Percentiles rank a stretch among this genome's conserved stretches.
These are phyloP conservation scores for Heliconius aoede DNA, from an alignment of 2,888 invertebrate species.

Conservation along the genomic window DNA sequence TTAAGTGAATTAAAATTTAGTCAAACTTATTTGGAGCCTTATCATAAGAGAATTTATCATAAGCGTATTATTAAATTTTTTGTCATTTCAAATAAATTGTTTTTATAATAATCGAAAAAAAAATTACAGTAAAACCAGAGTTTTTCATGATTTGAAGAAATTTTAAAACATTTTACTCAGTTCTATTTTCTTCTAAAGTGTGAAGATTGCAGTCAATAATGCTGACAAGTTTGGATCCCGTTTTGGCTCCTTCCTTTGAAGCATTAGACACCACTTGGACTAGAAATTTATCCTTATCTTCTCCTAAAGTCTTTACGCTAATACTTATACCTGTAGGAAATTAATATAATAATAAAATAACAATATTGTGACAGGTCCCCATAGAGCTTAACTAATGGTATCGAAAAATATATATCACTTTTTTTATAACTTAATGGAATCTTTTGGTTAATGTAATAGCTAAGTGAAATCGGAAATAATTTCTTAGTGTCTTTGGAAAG, in stretches of 20 bases:
- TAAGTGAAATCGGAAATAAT: background rate
- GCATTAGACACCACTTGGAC: constrained; percentile 85
- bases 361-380: background rate
- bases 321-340: constrained; percentile 67
- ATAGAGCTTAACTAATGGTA: background rate
- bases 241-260: constrained; percentile 81
- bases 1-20: constrained; percentile 21
- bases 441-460: background rate
- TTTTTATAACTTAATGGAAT: background rate
- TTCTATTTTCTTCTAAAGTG: constrained; percentile 86
- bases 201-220: constrained; percentile 85
- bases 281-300: constrained; percentile 80
- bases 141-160: background rate
- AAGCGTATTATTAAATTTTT: background rate
- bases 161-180: constrained; percentile 67
- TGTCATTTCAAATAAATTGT: background rate
- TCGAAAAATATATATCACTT: background rate
- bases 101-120: background rate
- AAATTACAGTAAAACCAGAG: background rate
- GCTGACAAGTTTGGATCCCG: constrained; percentile 84
- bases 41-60: background rate
- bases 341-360: background rate
- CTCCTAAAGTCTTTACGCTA: constrained; percentile 74
- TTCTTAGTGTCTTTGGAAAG: too few species aligned
- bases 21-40: constrained; percentile 6